Evolutionary conservation across 2,888 invertebrate species (phyloP).

Genomic region (Drosophila nr. perissopoda): DNA sequence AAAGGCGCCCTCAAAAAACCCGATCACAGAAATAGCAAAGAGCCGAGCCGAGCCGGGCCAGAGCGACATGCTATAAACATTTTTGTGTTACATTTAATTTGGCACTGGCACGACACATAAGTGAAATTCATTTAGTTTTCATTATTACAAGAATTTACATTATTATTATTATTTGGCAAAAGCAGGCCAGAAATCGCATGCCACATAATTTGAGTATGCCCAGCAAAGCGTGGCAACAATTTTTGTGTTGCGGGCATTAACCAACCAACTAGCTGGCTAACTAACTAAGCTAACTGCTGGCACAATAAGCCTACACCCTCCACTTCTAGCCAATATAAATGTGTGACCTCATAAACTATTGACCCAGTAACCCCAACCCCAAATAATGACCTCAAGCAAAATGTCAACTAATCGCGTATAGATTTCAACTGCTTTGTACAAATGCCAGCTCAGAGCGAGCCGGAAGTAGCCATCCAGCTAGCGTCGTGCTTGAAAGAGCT

Average conservation of each 20-base stretch:
- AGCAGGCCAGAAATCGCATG: constrained; percentile 73
- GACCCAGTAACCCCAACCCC: constrained; percentile 75
- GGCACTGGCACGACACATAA: constrained; percentile 75
- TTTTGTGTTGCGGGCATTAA: constrained; percentile 35
- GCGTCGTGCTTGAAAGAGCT: constrained; percentile 35
- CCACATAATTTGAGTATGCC: constrained; percentile 61
- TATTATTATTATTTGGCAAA: constrained; percentile 44
- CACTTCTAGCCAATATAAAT: constrained; percentile 11
- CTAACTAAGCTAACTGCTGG: constrained; percentile 35
- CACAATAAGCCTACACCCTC: constrained; percentile 16
- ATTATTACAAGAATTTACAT: constrained; percentile 59
- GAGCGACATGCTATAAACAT: constrained; percentile 70
- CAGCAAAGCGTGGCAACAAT: constrained; percentile 41
- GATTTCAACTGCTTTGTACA: constrained; percentile 49
- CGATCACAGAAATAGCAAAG: constrained; percentile 50
- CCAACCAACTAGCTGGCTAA: constrained; percentile 17
- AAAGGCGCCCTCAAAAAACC: constrained; percentile 51
- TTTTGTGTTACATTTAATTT: constrained; percentile 73
- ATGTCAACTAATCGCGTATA: constrained; percentile 74
- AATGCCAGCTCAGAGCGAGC: constrained; percentile 20
- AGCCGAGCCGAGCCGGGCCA: constrained; percentile 23
- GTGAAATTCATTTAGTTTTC: constrained; percentile 78
- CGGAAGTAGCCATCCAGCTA: constrained; percentile 47
- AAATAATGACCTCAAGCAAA: constrained; percentile 74
- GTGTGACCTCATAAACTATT: constrained; percentile 79